phyloP scores from a whole-genome alignment of 2,888 invertebrate genomes.

The Gisinianus flammeolus region DNA sequence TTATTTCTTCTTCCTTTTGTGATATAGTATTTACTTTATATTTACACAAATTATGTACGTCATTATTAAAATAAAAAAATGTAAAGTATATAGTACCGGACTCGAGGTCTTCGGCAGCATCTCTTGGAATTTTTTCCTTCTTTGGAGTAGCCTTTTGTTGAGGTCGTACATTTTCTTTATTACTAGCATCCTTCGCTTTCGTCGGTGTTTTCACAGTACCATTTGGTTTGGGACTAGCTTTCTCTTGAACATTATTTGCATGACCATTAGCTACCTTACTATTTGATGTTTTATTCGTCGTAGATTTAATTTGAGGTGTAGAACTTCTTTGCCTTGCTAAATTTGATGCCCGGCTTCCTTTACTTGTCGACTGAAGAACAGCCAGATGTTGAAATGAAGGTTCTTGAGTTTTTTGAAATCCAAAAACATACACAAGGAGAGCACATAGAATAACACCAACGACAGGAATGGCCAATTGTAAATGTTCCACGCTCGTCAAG shows the following conservation, averaged over 20 bases:
- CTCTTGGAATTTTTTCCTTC: conserved; percentile 62
- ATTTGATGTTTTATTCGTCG: conserved; percentile 33
- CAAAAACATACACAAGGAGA: conserved; percentile 77
- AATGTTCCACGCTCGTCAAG: conserved; percentile 61
- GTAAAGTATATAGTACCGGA: conserved; percentile 43
- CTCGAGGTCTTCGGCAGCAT: conserved; percentile 60
- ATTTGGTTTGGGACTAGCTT: conserved; percentile 46
- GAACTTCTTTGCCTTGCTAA: conserved; percentile 38
- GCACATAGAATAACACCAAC: conserved; percentile 74
- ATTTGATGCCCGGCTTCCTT: conserved; percentile 13
- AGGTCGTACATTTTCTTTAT: conserved; percentile 55
- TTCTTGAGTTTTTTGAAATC: conserved; percentile 79
- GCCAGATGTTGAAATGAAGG: conserved; percentile 77
- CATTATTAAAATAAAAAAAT: neutral
- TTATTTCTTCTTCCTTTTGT: neutral
- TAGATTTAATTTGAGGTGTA: conserved; percentile 26
- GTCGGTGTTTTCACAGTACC: conserved; percentile 45
- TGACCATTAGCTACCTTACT: conserved; percentile 60
- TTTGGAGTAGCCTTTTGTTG: conserved; percentile 52
- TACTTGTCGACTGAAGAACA: conserved; percentile 49
- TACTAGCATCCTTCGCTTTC: conserved; percentile 51
- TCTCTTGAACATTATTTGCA: conserved; percentile 58
- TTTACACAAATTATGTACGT: neutral
- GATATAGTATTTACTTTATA: neutral
- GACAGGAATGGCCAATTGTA: conserved; percentile 67